Base-by-base conservation (phyloP, 2,888 invertebrate species). In the Tinea pellionella region DNA sequence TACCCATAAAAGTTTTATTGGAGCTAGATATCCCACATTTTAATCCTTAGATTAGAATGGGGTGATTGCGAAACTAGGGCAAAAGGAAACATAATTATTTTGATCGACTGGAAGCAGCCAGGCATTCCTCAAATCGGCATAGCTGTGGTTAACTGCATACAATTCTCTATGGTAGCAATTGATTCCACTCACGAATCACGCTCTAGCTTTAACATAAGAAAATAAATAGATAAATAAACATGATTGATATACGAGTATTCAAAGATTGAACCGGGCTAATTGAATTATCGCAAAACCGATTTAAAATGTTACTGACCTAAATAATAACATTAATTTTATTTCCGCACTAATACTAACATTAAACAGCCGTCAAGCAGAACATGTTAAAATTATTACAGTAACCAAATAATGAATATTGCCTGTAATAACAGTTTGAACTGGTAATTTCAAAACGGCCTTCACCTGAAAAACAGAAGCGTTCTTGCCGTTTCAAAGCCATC, bases 401-500 rank as follows among this genome's bases (percentile, higher is more conserved):
- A 37, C 2, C 37, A 47, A 47, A 15, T 15, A 47, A 47, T 47
- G 13, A 16, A 47, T 16, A 47, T 41, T 16, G 47, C n/a, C 47
- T 16, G 47, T 47, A 47, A 47, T 15, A 41, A 41, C 41, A 51
- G 16, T 53, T 53, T 53, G 16, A 53, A 53, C 53, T 53, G n/a
- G 53, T n/a, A 53, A 18, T 53, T 53, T 53, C n/a, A 53, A 53
- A 53, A 2, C 24, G 53, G 24, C 53, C 53, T 53, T 53, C 13
- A 53, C 53, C 53, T 24, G 53, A 24, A 53, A 53, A 53, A 4
- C 51, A 47, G 9, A 13, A 47, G 13, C 15, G 15, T 47, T 47
- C 47, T 15, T 16, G 47, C 15, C n/a, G 24, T 11, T 53, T 53
- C 4, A 24, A 24, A 53, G 53, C 4, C 24, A 53, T 53, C 47